Evolutionary conservation across 2,113 vertebrate genomes (phyloP), one percentile per base, ranked within the genome.

Genomic region (Serilophus lunatus): DNA sequence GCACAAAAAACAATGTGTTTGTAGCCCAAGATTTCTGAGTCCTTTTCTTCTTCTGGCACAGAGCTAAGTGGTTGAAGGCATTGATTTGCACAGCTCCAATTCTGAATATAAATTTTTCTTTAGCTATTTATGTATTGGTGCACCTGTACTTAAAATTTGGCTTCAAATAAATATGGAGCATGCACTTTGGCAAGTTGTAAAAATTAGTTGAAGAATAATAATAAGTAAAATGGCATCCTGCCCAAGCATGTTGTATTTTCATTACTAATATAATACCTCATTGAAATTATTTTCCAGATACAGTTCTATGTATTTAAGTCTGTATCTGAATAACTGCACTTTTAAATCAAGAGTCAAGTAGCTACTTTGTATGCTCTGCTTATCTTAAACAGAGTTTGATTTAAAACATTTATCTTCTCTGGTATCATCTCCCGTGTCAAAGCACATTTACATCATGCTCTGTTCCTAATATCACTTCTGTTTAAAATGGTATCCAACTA

Each of bases 301-400:
- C 57, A 38, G 53, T 42, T 45, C 53, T 75, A 25, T 84, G 3
- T 82, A 69, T 86, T 79, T 82, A 87, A 97, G 70, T 44, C 68
- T 76, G 61, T 92, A 76, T 89, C 65, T 82, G 66, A 76, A 47
- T 90, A 96, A 82, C 74, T 80, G 74, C 78, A 50, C 91, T 94
- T 95, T 85, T 63, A 95, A 94, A 94, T 94, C 82, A 77, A 23
- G 89, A 92, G 86, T 92, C 91, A 95, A 95, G 91, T 93, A 95
- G 90, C 89, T 95, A 91, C 93, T 95, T 95, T 93, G 87, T 94
- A 94, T 91, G 87, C 89, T 3, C 7, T 1, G 56, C 94, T 95
- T 96, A 97, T 95, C 91, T 97, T 92, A 85, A 91, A 86, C 42
- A 72, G 77, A 92, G 78, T 95, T 93, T 92, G 94, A 95, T 96